Percentiles rank a stretch among this genome's conserved stretches.
These are phyloP conservation scores for Grammomys surdaster DNA, from an alignment of 2,113 vertebrate species.

Conservation along the genomic window DNA sequence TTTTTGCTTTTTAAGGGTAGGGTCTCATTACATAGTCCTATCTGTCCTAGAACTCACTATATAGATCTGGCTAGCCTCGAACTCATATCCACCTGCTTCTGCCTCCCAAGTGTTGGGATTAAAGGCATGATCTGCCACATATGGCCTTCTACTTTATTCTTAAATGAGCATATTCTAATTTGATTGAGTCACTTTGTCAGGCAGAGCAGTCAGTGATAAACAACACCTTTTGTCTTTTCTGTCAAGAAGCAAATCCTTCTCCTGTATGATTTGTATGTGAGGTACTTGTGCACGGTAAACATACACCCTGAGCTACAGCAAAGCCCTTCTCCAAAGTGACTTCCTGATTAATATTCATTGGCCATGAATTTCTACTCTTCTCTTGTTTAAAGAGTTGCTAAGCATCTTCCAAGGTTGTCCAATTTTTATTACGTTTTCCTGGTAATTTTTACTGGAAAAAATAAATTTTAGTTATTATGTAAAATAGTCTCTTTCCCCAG, in stretches of 20 bases:
- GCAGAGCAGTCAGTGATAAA: neutral
- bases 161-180: neutral
- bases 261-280: neutral
- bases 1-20: neutral
- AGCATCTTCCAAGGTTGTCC: neutral
- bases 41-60: neutral
- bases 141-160: neutral
- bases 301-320: neutral
- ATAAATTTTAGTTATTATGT: constrained; percentile 10
- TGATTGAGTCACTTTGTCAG: neutral
- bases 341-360: neutral
- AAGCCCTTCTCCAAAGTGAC: neutral
- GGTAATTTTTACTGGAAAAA: constrained; percentile 36
- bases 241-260: neutral
- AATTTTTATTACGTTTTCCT: constrained; percentile 39
- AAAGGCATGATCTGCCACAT: neutral
- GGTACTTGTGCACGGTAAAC: neutral
- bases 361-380: neutral
- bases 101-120: neutral
- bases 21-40: neutral
- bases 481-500: neutral
- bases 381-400: neutral
- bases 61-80: neutral
- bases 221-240: neutral
- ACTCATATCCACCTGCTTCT: neutral